A percentile compares a stretch with the other conserved stretches of the same genome.
phyloP scores from a whole-genome alignment of 2,797 vertebrate species.

The Hapalemur alaotrensis region DNA sequence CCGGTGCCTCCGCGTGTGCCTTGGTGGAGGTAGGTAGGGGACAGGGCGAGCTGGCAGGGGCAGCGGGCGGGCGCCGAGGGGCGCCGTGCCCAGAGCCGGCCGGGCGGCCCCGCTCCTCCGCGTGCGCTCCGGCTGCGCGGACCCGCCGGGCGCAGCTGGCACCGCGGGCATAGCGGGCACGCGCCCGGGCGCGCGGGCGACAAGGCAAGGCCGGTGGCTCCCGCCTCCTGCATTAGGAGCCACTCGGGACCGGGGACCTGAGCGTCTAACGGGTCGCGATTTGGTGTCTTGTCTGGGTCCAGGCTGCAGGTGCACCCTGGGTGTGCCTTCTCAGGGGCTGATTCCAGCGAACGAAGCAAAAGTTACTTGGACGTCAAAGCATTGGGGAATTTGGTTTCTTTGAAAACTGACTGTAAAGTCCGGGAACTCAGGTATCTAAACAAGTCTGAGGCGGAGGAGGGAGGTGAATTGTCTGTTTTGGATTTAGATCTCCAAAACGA shows the following conservation, averaged over 20 bases:
- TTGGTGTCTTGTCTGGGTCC: too few species aligned
- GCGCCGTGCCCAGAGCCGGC: not conserved
- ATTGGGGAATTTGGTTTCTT: not conserved
- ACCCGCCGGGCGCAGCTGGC: not conserved
- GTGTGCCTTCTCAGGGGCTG: not conserved
- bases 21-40: too few species aligned
- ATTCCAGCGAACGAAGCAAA: not conserved
- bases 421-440: not conserved
- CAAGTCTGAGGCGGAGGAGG: not conserved
- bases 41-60: not conserved
- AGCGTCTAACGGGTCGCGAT: fast-evolving
- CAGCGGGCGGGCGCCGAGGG: not conserved
- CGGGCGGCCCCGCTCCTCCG: not conserved
- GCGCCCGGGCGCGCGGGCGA: too few species aligned
- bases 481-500: not conserved
- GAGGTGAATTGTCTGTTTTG: not conserved
- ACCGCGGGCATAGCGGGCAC: not conserved
- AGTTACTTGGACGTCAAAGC: not conserved
- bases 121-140: not conserved
- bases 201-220: not conserved
- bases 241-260: not conserved
- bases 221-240: not conserved
- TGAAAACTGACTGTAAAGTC: not conserved
- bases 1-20: not conserved
- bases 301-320: not conserved